Percentiles rank a stretch among this genome's conserved stretches.
phyloP scores from a whole-genome alignment of 2,888 invertebrate genomes.

The Microplitis deprimator region DNA sequence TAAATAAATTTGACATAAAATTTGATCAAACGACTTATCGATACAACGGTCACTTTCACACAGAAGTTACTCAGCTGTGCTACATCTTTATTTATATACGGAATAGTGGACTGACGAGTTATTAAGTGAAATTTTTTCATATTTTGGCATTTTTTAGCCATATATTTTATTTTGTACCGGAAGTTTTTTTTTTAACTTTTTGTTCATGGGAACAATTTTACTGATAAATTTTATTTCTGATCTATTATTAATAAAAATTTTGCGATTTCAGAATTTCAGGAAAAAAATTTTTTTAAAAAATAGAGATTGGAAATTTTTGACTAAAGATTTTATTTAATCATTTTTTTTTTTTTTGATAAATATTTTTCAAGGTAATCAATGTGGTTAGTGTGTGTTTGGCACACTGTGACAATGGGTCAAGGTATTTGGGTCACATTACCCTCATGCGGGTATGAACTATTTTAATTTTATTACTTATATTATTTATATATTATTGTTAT shows the following conservation, averaged over 20 bases:
- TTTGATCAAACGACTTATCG: constrained; percentile 42
- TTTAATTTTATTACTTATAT: constrained; percentile 48
- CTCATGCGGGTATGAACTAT: constrained; percentile 67
- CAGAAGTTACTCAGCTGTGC: constrained; percentile 61
- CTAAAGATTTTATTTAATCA: not conserved
- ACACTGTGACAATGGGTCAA: constrained; percentile 65
- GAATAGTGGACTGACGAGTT: constrained; percentile 63
- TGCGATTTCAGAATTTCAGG: no score
- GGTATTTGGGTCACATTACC: constrained; percentile 69
- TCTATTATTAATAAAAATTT: no score
- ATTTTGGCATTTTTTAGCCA: constrained; percentile 63
- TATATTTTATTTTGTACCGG: constrained; percentile 57
- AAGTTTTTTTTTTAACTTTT: constrained; percentile 1
- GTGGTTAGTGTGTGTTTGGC: not conserved
- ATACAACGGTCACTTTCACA: constrained; percentile 67
- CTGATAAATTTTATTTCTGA: no score
- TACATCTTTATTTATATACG: constrained; percentile 69
- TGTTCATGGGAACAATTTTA: no score
- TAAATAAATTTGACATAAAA: not conserved
- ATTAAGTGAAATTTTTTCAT: constrained; percentile 54
- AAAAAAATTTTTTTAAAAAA: no score
- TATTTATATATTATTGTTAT: constrained; percentile 36
- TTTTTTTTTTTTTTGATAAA: not conserved
- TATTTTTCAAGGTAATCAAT: constrained; percentile 12
- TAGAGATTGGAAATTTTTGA: no score